Evolutionary conservation across 2,888 invertebrate genomes (phyloP).

Genomic region (Lymantria monacha): DNA sequence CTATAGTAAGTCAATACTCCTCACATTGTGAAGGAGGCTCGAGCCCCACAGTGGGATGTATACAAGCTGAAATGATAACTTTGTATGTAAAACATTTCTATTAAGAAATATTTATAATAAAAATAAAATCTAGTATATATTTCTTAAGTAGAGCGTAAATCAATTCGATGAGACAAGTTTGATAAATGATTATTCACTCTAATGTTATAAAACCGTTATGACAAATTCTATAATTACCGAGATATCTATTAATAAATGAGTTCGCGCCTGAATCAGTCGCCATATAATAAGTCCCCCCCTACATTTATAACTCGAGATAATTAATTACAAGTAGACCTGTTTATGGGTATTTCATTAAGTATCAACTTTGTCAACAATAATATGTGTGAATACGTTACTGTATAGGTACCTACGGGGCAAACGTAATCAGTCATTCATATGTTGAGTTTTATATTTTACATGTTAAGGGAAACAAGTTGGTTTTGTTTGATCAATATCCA

Average conservation of each 20-base stretch:
- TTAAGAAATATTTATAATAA: no score
- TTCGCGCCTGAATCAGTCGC: constrained; percentile 11
- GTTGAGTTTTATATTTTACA: neutral
- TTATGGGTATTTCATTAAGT: constrained; percentile 9
- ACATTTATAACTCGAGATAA: constrained; percentile 13
- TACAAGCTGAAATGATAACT: no score
- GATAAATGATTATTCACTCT: constrained; percentile 3
- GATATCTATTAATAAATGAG: constrained; percentile 24
- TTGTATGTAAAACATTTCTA: no score
- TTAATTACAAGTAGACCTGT: constrained; percentile 3
- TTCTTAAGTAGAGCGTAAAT: no score
- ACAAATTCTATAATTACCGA: constrained; percentile 22
- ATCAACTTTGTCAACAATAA: constrained; percentile 1
- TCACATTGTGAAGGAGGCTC: no score
- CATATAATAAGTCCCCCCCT: constrained; percentile 9
- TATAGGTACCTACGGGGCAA: no score
- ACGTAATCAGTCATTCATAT: neutral
- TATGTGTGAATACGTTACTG: constrained; percentile 1
- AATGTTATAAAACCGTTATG: constrained; percentile 3
- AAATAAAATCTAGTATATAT: no score
- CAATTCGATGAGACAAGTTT: neutral
- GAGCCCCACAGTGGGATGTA: no score
- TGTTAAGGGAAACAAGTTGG: neutral
- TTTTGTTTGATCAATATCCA: no score
- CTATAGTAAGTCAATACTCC: no score